Evolutionary conservation across 2,888 invertebrate species (phyloP), one percentile per base, ranked within the genome.

Genomic region (Melanotus villosus): DNA sequence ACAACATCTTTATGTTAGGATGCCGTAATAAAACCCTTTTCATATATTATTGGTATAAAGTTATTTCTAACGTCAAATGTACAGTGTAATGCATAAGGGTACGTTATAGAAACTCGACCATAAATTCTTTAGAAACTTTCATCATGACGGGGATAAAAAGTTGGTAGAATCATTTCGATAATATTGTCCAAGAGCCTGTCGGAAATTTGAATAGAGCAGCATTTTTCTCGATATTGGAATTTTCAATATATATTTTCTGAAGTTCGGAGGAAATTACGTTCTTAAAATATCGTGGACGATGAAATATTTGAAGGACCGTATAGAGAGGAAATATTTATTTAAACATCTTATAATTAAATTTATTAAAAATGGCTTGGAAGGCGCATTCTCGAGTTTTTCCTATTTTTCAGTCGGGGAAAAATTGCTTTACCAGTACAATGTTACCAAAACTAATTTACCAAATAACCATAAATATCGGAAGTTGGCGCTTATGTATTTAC

Each of bases 221-320:
- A 73, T 73, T 70, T 72, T 71, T 67, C 57, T 56, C 70, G 64
- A 66, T 73, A 72, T 72, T 73, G 73, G 71, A 73, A 73, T 73
- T 73, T 72, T 72, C 68, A 73, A 73, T 72, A 72, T 66, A 71
- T 65, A 71, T 71, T 59, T 73, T 71, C 66, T 69, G 59, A 62
- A 59, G 56, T 57, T 50, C 45, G 26, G 52, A 70, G 72, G 70
- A 73, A 73, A 73, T 73, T 73, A 71, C 68, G 68, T 71, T 71
- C 71, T 73, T 70, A 70, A 70, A 71, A 73, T 73, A 70, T 66
- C 71, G 69, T 38, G 65, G 57, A 65, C 58, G 57, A 50, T 65
- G 38, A 59, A 65, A 65, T 57, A 57, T 65, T 59, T 65, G 47
- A 30, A 50, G 36, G 50, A 38, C 36, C 36, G 26, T 26, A n/a